Conservation (phyloP, 2,113 vertebrate species). For the Gracilinanus agilis region DNA sequence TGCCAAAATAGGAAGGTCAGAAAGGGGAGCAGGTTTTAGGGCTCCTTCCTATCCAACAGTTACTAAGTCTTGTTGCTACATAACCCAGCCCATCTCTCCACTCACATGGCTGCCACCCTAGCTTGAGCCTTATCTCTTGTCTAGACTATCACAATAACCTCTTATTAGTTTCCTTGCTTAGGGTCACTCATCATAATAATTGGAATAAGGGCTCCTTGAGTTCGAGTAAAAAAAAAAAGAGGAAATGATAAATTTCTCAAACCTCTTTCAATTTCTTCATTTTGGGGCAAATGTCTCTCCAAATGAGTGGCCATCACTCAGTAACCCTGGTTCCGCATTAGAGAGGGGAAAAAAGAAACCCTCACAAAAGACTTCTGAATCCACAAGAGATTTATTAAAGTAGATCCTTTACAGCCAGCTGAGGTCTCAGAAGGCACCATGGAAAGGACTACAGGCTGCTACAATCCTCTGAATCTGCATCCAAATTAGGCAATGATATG, state of each 20-base stretch:
- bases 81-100: neutral
- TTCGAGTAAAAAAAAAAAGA: neutral
- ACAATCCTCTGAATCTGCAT: neutral
- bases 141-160: neutral
- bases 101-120: neutral
- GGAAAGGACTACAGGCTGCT: neutral
- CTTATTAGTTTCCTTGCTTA: neutral
- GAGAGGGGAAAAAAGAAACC: neutral
- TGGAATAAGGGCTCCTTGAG: neutral
- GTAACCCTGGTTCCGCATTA: neutral
- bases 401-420: neutral
- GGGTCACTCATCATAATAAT: neutral
- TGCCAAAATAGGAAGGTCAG: neutral
- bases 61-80: neutral
- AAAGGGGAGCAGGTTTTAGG: neutral
- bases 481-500: neutral
- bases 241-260: neutral
- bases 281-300: neutral
- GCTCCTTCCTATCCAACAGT: neutral
- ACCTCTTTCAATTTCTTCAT: neutral
- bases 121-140: neutral
- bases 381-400: neutral
- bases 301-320: neutral
- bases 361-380: neutral
- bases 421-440: neutral